Evolutionary conservation across 2,797 vertebrate species (phyloP).

Genomic region (Pantherophis vulpinus): DNA sequence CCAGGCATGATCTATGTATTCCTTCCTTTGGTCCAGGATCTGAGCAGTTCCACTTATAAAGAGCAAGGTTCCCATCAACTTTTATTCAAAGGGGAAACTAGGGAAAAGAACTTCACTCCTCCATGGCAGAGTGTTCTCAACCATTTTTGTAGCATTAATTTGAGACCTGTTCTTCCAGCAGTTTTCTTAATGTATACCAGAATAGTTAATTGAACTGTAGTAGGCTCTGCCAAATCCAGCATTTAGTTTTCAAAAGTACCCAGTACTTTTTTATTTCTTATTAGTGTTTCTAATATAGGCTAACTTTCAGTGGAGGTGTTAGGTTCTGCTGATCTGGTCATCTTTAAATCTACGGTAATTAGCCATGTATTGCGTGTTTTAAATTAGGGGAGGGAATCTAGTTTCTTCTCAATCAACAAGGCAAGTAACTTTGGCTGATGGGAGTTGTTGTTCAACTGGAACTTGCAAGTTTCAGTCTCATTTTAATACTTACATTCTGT

Average conservation of each 20-base stretch:
- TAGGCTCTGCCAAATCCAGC: neutral
- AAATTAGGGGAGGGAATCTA: neutral
- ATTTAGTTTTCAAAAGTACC: neutral
- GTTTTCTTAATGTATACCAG: neutral
- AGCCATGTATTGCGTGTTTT: neutral
- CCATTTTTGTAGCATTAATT: neutral
- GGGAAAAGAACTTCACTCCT: neutral
- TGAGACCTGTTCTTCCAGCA: neutral
- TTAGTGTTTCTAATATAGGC: neutral
- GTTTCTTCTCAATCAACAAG: neutral
- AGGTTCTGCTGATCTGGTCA: neutral
- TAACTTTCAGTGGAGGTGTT: neutral
- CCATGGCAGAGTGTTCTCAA: neutral
- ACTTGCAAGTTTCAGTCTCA: neutral
- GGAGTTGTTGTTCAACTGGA: neutral
- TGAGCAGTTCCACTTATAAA: neutral
- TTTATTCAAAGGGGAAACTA: neutral
- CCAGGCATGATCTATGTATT: neutral
- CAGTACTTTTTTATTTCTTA: neutral
- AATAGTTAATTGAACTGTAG: neutral
- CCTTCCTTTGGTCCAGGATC: neutral
- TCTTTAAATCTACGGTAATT: neutral
- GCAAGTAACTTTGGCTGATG: neutral
- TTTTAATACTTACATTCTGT: neutral
- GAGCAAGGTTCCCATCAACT: neutral